Evolutionary conservation across 2,797 vertebrate species (phyloP), one percentile per base, ranked within the genome.

Genomic region (Pempheris klunzingeri): DNA sequence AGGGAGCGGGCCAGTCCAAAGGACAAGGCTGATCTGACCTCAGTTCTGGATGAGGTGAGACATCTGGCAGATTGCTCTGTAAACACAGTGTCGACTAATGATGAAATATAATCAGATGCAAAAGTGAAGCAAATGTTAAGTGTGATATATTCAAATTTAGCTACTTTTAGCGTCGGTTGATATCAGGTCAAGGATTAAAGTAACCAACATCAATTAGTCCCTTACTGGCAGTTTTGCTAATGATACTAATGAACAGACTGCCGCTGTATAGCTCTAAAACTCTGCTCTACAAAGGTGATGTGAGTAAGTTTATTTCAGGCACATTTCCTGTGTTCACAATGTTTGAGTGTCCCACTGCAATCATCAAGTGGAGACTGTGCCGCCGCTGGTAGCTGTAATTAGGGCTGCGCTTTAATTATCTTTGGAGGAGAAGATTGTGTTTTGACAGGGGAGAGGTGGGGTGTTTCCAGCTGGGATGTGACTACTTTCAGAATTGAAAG

Each of bases 31-130:
- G 88, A 94, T 64, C 78, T 88, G 75, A 80, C 91, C 78, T 87
- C 88, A 52, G 91, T 94, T 14, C 87, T 96, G 87, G 95, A 96
- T 49, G 94, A 95, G 94, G 96, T 96, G 90, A 92, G 90, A 82
- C 74, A 78, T 78, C 77, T 74, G 83, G 34, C 76, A 68, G 60
- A 22, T 22, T 66, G 39, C 76, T 71, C 30, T 54, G 36, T 24
- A 74, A 71, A 79, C 62, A 77, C 26, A 60, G 24, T 58, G 20
- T 53, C 6, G 3, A 26, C 59, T 39, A 34, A 74, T 47, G 22
- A 67, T 72, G 28, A 44, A 57, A 75, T 58, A 70, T 17, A 32
- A 17, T 62, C 32, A 24, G 24, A 60, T 36, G 15, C 8, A 58
- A 41, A 78, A 22, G 18, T 24, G 57, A 70, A 50, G 4, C 44